Conservation (phyloP, 53 echinoderm and acorn worm genomes). For the Paelopatides confundens region DNA sequence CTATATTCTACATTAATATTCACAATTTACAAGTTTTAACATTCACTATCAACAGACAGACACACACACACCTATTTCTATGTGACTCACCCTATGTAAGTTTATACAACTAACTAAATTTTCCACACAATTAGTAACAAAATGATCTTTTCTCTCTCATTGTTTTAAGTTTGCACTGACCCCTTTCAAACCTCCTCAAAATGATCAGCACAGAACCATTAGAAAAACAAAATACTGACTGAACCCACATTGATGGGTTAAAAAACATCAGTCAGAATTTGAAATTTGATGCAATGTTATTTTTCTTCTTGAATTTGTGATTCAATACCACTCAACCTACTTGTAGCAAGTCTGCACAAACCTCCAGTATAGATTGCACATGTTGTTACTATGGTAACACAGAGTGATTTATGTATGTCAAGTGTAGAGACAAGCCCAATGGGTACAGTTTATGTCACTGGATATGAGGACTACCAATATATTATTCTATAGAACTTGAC, state of each 20-base stretch:
- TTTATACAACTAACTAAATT: background rate
- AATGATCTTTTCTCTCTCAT: background rate
- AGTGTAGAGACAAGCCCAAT: background rate
- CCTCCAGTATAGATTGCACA: background rate
- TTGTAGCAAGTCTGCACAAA: slow-evolving; percentile 3
- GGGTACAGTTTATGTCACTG: background rate
- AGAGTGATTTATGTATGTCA: background rate
- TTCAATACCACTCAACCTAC: slow-evolving; percentile 3
- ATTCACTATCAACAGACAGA: background rate
- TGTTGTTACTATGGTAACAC: background rate
- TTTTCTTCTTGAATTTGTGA: background rate
- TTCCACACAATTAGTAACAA: background rate
- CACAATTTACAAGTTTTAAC: background rate
- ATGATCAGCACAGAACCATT: background rate
- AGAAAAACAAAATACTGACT: background rate
- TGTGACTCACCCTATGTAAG: background rate
- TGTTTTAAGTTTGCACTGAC: background rate
- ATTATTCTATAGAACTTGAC: background rate
- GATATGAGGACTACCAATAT: background rate
- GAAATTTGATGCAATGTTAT: background rate
- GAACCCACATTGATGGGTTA: background rate
- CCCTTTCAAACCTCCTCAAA: background rate
- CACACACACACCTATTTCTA: too few species aligned
- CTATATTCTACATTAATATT: too few species aligned
- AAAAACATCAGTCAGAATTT: background rate